Percentiles rank a stretch among this genome's conserved stretches.
These are phyloP conservation scores for Sarcoramphus papa DNA, from an alignment of 2,797 vertebrate species.

Conservation along the genomic window DNA sequence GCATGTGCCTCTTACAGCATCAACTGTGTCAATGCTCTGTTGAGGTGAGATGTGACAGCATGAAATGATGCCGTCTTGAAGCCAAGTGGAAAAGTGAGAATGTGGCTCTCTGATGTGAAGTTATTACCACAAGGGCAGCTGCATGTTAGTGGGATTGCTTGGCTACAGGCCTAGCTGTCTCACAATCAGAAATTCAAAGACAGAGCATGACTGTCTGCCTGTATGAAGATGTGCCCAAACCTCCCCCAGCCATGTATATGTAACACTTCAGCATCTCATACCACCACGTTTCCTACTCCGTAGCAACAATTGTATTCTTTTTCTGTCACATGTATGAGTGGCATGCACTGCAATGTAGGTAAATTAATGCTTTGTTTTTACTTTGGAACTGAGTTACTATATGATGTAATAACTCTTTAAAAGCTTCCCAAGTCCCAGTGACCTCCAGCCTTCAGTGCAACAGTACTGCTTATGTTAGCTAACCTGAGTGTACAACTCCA, in stretches of 20 bases:
- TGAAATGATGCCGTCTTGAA: background rate
- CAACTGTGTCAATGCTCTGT: background rate
- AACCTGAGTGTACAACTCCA: background rate
- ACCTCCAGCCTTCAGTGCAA: background rate
- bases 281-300: background rate
- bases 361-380: background rate
- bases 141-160: background rate
- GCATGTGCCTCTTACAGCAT: background rate
- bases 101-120: background rate
- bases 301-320: background rate
- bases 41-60: background rate
- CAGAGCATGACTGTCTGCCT: background rate
- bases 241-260: background rate
- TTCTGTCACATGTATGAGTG: background rate
- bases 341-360: background rate
- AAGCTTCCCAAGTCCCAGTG: background rate
- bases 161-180: background rate
- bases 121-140: background rate
- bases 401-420: background rate
- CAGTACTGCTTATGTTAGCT: background rate
- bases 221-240: background rate
- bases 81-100: background rate
- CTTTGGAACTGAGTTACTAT: background rate
- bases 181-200: background rate
- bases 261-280: background rate